Base-by-base conservation (phyloP, 1,140 invertebrate genomes). In the Hesperophylax magnus region DNA sequence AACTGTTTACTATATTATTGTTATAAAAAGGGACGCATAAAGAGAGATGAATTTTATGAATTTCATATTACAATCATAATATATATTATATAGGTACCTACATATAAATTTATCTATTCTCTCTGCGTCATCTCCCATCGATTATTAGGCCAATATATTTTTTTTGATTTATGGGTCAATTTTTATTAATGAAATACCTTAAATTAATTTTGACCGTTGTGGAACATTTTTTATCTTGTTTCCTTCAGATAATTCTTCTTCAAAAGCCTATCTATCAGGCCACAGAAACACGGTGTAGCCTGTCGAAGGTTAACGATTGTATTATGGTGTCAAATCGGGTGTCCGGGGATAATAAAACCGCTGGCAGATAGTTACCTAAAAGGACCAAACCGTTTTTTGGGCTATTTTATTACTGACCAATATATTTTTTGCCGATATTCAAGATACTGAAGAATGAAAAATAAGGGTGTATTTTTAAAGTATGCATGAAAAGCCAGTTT, bases 191-290 rank as follows among this genome's bases (percentile, higher is more conserved):
- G 39, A 47, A 11, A 1, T 14, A 9, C 52, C 47, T 54, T 24
- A 72, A 72, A 72, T 54, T 54, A 24, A 61, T 61, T 72, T 72
- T 14, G 69, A 72, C 69, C 69, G 69, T 72, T 72, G 47, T 27
- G 20, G 24, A 61, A 61, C 24, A 3, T 72, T 72, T 72, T 72
- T 72, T 53, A 27, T 72, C 47, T 53, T 11, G 69, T 53, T 15
- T 72, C 47, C 14, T 3, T 47, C 27, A 9, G 39, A 71, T 72
- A 56, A 31, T 67, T 14, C 22, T 72, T 72, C 47, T 11, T 24
- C 69, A 72, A 52, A 27, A 72, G 27, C 27, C 11, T 27, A 72
- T 72, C 69, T 8, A 72, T 72, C 69, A 54, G 69, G 27, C 69
- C 47, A 9, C 18, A 72, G 20, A 31, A 61, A 72, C 69, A 72